Conservation (phyloP, 2,888 invertebrate genomes). For the Augiades crinisus region DNA sequence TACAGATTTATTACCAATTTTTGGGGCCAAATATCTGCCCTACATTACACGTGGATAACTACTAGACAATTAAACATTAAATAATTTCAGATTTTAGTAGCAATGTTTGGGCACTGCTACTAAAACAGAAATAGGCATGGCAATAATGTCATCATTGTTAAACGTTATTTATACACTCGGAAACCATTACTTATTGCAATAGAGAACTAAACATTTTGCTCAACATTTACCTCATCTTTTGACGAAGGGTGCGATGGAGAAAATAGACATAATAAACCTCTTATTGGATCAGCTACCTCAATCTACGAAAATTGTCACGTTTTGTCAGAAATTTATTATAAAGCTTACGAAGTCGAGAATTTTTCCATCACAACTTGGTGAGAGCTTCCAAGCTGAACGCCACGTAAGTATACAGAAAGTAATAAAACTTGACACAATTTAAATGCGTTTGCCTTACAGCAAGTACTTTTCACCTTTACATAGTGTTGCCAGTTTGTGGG, state of each 20-base stretch:
- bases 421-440: constrained; percentile 64
- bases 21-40: too few species aligned
- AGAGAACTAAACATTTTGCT: too few species aligned
- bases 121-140: too few species aligned
- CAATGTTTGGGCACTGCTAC: too few species aligned
- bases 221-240: too few species aligned
- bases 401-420: constrained; percentile 35
- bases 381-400: constrained; percentile 17
- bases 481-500: background rate
- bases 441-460: constrained; percentile 35
- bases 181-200: too few species aligned
- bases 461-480: background rate
- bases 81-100: too few species aligned
- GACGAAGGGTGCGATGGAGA: background rate
- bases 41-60: too few species aligned
- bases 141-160: too few species aligned
- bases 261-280: background rate
- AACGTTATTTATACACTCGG: too few species aligned
- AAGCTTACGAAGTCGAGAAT: constrained; percentile 12
- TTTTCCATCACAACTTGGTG: constrained; percentile 26
- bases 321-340: constrained; percentile 7
- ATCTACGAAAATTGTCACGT: background rate
- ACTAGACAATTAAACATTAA: too few species aligned
- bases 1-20: too few species aligned
- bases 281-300: background rate